Conservation (phyloP, 1,140 invertebrate species). For the Aphelenchoides besseyi region DNA sequence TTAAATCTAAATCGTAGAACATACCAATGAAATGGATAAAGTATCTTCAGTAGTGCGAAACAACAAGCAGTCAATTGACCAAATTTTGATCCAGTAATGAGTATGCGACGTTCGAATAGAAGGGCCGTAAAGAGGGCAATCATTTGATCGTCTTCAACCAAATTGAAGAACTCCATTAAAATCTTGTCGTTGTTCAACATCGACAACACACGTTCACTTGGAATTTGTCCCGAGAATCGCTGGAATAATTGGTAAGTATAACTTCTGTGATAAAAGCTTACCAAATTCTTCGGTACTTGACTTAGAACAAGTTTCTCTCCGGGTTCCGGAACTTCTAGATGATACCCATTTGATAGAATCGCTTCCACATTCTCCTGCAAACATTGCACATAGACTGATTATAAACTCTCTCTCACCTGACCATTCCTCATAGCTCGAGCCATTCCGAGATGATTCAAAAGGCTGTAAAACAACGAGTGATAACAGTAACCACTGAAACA, state of each 20-base stretch:
- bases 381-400: background rate
- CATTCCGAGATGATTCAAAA: slow-evolving; percentile 19
- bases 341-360: slow-evolving; percentile 16
- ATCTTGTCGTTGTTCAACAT: slow-evolving; percentile 17
- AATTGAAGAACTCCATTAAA: slow-evolving; percentile 17
- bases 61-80: slow-evolving; percentile 13
- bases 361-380: slow-evolving; percentile 10
- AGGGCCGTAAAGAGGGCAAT: slow-evolving; percentile 5
- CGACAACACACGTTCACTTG: background rate
- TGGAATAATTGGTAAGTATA: background rate
- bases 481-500: slow-evolving; percentile 17
- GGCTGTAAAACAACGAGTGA: slow-evolving; percentile 10
- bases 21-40: slow-evolving; percentile 12
- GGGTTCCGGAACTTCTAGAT: slow-evolving; percentile 13
- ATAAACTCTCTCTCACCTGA: background rate
- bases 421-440: too few species aligned
- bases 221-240: slow-evolving; percentile 1
- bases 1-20: background rate
- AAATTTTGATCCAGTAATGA: slow-evolving; percentile 15
- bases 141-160: slow-evolving; percentile 13
- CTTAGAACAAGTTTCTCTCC: background rate
- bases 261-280: background rate
- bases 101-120: slow-evolving; percentile 13
- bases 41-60: background rate
- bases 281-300: slow-evolving; percentile 2